These are phyloP conservation scores for Xylophagus ater DNA, from an alignment of 2,888 invertebrate species.

Conservation along the genomic window DNA sequence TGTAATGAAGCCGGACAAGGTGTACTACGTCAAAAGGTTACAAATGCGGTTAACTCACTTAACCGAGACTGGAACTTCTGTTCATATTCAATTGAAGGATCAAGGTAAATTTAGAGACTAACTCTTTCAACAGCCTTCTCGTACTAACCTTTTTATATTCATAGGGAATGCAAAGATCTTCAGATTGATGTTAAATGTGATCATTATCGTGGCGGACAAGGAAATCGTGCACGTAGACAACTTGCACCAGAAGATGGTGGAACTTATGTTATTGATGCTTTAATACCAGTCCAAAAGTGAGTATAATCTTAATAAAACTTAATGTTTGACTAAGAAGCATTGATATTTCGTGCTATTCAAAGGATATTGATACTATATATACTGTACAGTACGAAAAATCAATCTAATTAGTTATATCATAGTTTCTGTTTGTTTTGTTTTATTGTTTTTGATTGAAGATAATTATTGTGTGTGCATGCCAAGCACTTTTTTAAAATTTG, in stretches of 20 bases:
- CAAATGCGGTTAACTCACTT: slow-evolving; percentile 76
- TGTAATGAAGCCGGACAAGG: slow-evolving; percentile 93
- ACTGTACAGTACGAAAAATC: no score
- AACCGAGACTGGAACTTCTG: slow-evolving; percentile 97
- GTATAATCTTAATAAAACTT: slow-evolving; percentile 31
- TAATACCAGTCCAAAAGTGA: slow-evolving; percentile 79
- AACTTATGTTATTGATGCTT: slow-evolving; percentile 70
- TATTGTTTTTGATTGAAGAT: no score
- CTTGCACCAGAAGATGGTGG: slow-evolving; percentile 53
- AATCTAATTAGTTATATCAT: no score
- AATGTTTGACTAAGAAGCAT: no score
- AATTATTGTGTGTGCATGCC: not conserved
- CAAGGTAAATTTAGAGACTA: slow-evolving; percentile 29
- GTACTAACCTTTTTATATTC: no score
- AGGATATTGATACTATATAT: no score
- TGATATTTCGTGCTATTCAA: no score
- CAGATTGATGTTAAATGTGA: slow-evolving; percentile 88
- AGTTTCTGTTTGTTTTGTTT: no score
- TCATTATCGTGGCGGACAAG: slow-evolving; percentile 48
- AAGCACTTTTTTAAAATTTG: not conserved
- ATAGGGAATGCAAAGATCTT: slow-evolving; percentile 78
- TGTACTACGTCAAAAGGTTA: slow-evolving; percentile 79
- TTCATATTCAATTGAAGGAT: slow-evolving; percentile 74
- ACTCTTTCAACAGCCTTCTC: not conserved
- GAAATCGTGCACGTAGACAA: slow-evolving; percentile 55